Percentiles rank a stretch among this genome's conserved stretches.
These are phyloP conservation scores for Amazona vittata DNA, from an alignment of 2,113 vertebrate genomes.

Conservation along the genomic window DNA sequence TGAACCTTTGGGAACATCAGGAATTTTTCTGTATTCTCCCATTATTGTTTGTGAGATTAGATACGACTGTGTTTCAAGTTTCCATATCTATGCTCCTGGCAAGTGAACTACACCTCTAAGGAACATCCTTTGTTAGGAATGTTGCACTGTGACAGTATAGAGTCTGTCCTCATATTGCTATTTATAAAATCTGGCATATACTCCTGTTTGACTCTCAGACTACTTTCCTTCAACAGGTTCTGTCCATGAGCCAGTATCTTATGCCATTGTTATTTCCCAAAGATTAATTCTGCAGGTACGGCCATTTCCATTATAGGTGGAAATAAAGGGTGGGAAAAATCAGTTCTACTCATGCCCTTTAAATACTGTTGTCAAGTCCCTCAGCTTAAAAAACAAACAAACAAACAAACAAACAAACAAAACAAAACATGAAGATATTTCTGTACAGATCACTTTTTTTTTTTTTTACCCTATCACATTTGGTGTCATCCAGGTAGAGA, in stretches of 20 bases:
- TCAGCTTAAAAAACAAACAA: background rate
- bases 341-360: background rate
- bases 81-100: background rate
- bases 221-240: background rate
- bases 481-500: background rate
- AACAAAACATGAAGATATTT: background rate
- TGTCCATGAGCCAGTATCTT: background rate
- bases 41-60: slow-evolving; percentile 14
- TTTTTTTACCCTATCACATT: background rate
- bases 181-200: background rate
- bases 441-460: background rate
- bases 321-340: background rate
- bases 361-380: background rate
- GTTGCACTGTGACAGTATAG: background rate
- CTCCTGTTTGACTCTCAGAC: background rate
- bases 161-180: background rate
- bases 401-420: background rate
- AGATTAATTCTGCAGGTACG: background rate
- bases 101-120: slow-evolving; percentile 1
- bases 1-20: background rate
- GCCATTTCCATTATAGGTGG: background rate
- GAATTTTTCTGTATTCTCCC: background rate
- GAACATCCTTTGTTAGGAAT: background rate
- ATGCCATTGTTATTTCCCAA: background rate
- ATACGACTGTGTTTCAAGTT: slow-evolving; percentile 1